Base-by-base conservation (phyloP, 2,888 invertebrate species). In the Parnassius mnemosyne region DNA sequence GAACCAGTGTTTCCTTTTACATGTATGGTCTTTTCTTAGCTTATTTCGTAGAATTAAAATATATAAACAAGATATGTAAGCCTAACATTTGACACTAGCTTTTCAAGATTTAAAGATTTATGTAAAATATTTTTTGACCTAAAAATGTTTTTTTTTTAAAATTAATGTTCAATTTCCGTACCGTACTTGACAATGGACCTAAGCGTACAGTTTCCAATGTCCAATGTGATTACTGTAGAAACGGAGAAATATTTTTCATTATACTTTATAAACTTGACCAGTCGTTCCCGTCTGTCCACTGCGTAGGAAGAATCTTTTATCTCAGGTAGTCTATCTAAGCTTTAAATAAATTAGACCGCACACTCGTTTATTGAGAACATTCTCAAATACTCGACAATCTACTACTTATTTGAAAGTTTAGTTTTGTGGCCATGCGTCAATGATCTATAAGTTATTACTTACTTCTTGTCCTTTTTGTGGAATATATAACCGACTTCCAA, bases 241-340 rank as follows among this genome's bases (percentile, higher is more conserved):
- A 74, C 69, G 68, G 61, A 75, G 69, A 71, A 70, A 71, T 74
- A 72, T 74, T 77, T 77, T 79, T 78, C 79, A 81, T 81, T 82
- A 79, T 75, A 77, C 79, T 78, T 75, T 76, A 77, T 71, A 66
- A 72, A 68, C 64, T 52, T 47, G 61, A 74, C 79, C 75, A 75
- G 79, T 78, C 71, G 55, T 56, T 64, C 65, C 66, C 57, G 73
- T 72, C 66, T 65, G 63, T 66, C 64, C 34, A 69, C 71, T 68
- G 65, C 61, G 66, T 61, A 74, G 74, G 78, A 77, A 74, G 78
- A 77, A 74, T 69, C 75, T 64, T 66, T 66, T 72, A 78, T 79
- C 78, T 77, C 73, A 71, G 63, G 62, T 67, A 63, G 69, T 59
- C 64, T 56, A 60, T 60, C 64, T 44, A 44, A 53, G 53, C 50